A percentile compares a stretch with the other conserved stretches of the same genome.
Evolutionary conservation across 2,113 vertebrate genomes (phyloP).

Genomic region (Donacobius atricapilla): DNA sequence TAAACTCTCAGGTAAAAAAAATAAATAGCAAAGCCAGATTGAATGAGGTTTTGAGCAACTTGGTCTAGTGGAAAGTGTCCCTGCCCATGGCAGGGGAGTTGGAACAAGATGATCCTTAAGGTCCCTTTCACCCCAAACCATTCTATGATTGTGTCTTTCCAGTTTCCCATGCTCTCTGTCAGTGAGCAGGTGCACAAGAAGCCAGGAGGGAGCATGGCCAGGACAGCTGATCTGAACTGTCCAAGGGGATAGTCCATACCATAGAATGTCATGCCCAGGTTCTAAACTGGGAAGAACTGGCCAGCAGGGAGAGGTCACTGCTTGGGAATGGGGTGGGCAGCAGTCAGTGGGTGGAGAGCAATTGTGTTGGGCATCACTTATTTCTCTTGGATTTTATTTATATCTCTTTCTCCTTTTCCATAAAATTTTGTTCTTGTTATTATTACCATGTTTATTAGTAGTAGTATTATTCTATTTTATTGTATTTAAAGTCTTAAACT

Average conservation of each 20-base stretch:
- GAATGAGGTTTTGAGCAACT: not conserved
- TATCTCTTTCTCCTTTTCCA: not conserved
- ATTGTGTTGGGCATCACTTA: not conserved
- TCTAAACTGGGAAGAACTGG: not conserved
- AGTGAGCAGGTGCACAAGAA: not conserved
- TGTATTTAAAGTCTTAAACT: not conserved
- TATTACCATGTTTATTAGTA: not conserved
- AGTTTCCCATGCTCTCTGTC: not conserved
- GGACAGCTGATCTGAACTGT: not conserved
- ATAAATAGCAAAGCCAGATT: not conserved
- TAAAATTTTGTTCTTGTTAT: not conserved
- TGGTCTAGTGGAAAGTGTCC: not conserved
- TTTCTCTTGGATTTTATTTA: not conserved
- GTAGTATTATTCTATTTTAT: not conserved
- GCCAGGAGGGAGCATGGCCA: not conserved
- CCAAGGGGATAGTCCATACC: not conserved
- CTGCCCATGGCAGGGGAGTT: not conserved
- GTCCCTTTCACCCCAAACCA: not conserved
- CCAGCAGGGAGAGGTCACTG: not conserved
- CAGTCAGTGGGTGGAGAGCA: not conserved
- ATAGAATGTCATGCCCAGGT: not conserved
- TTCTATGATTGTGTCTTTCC: not conserved
- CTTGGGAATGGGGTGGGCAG: not conserved
- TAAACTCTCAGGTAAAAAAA: not conserved
- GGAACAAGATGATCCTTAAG: not conserved